Conservation (phyloP, 1,140 invertebrate species). For the Nixonia krombeini region DNA sequence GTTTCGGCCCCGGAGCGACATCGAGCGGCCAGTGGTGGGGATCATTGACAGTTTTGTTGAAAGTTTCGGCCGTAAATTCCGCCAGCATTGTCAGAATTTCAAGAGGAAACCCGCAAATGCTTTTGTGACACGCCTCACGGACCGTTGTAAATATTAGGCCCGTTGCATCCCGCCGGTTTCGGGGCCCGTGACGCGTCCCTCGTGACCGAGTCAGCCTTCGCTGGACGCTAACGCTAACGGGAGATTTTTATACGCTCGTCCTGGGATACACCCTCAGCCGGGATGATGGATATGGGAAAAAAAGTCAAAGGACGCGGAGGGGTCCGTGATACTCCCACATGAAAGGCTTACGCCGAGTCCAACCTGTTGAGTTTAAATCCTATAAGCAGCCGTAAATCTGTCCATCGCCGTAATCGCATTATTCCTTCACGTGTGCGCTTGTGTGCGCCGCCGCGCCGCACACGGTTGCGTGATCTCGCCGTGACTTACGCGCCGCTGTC, state of each 20-base stretch:
- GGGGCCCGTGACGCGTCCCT: background rate
- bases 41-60: conserved; percentile 71
- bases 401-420: too few species aligned
- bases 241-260: too few species aligned
- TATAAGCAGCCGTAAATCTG: too few species aligned
- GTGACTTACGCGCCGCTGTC: too few species aligned
- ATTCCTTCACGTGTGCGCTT: too few species aligned
- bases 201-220: conserved; percentile 3
- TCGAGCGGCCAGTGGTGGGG: background rate
- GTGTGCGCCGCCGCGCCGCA: too few species aligned
- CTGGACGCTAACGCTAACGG: too few species aligned
- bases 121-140: conserved; percentile 66
- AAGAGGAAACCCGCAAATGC: conserved; percentile 70
- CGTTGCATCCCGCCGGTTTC: conserved; percentile 34
- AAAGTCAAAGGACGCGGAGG: conserved; percentile 18
- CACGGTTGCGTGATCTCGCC: background rate
- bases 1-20: background rate
- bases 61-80: conserved; percentile 70
- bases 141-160: conserved; percentile 45
- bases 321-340: conserved; percentile 16
- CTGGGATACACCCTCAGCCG: too few species aligned
- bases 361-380: too few species aligned
- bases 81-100: conserved; percentile 66
- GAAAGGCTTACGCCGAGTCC: too few species aligned
- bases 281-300: too few species aligned